Percentiles rank a stretch among this genome's conserved stretches.
Conservation (phyloP, 2,113 vertebrate species). For the Pollachius pollachius region DNA sequence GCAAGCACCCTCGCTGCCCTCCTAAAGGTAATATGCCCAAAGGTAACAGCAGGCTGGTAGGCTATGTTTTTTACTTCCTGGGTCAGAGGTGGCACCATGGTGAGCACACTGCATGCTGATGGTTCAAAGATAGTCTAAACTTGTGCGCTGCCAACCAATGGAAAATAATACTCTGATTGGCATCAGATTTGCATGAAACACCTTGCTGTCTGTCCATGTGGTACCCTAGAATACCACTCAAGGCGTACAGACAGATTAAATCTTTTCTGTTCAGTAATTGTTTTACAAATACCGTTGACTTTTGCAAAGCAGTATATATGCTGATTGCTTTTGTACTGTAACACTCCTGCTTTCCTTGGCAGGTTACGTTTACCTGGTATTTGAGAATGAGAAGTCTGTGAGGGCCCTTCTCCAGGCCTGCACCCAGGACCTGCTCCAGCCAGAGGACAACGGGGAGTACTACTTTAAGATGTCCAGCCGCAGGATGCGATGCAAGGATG, state of each 20-base stretch:
- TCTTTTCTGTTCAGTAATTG: not conserved
- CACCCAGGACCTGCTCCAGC: constrained; percentile 90
- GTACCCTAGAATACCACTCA: too few relatives aligned
- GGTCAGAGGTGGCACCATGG: constrained; percentile 61
- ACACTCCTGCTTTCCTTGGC: not conserved
- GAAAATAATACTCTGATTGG: too few relatives aligned
- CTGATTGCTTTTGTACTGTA: not conserved
- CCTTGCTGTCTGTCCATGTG: too few relatives aligned
- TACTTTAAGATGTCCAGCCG: constrained; percentile 99
- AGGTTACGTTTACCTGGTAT: constrained; percentile 98
- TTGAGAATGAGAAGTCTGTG: constrained; percentile 95
- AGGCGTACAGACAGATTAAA: too few relatives aligned
- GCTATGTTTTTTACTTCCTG: constrained; percentile 46
- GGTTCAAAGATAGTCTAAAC: constrained; percentile 13
- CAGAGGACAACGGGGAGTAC: constrained; percentile 89
- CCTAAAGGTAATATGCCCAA: constrained; percentile 99
- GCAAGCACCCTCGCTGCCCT: constrained; percentile 98
- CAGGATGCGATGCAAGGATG: constrained; percentile 98
- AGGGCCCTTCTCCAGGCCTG: constrained; percentile 91
- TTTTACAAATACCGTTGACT: not conserved
- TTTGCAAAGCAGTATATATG: not conserved
- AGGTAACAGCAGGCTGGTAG: constrained; percentile 95
- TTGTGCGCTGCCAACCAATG: too few relatives aligned
- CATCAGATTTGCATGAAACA: too few relatives aligned
- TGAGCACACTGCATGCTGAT: constrained; percentile 43